Evolutionary conservation across 2,888 invertebrate species (phyloP), one percentile per base, ranked within the genome.

Genomic region (Bombyx huttoni): DNA sequence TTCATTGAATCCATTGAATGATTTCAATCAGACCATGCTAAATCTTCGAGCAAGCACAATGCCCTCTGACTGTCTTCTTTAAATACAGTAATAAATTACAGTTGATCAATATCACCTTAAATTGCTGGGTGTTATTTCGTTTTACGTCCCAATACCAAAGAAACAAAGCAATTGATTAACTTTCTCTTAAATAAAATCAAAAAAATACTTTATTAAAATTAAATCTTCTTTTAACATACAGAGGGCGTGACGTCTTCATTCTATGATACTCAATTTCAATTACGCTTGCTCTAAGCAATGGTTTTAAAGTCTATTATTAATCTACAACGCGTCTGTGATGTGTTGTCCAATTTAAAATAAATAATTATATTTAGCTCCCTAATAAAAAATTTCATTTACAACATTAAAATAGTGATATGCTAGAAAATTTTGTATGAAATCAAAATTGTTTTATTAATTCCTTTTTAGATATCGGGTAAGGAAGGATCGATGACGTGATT

Each of bases 331-430:
- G 57, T 62, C 65, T 73, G 73, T 77, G 75, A 79, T 77, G 73
- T 64, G 61, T 64, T 67, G 61, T 63, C 62, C 62, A 65, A 58
- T 61, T 59, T 56, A 59, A 62, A 63, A 65, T 64, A 66, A 67
- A 68, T 67, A 64, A 63, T 64, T 58, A 67, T 65, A 67, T 65
- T 64, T 65, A 54, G 58, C 59, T 60, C 61, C 58, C 64, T 70
- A 58, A 62, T 57, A 61, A 67, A 67, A n/a, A 60, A 54, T 66
- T 57, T 58, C 69, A 67, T 68, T 66, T 68, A 72, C 67, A 66
- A 60, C 66, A 61, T 55, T 54, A 62, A 62, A 58, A 64, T 68
- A 72, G 61, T 81, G 80, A 81, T 81, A 80, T 80, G 80, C 68
- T 70, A 64, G 56, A 66, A 59, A 59, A 63, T 67, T 59, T 59